Evolutionary conservation across 1,140 invertebrate genomes (phyloP), one percentile per base, ranked within the genome.

Genomic region (Pseudoatta argentina): DNA sequence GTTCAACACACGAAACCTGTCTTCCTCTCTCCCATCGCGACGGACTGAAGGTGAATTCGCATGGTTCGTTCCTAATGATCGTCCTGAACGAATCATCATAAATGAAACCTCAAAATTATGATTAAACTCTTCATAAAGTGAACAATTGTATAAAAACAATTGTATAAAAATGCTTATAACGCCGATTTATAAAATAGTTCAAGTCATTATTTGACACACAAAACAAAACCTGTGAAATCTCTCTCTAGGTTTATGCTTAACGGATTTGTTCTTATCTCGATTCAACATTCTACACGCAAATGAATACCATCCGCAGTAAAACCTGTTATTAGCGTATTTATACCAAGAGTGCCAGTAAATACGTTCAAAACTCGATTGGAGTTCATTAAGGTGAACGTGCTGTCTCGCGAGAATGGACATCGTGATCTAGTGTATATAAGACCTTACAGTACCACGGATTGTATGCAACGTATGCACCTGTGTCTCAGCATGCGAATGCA

Each of bases 401-500:
- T 51, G 76, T 24, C 12, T 78, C 44, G 59, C 39, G 59, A 76
- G 30, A 77, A 61, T 39, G 75, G 63, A n/a, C 69, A 44, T 64
- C 21, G 57, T 18, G 79, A 73, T 85, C 30, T 59, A 64, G 59
- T 63, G 64, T 59, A 53, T 30, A 39, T n/a, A 24, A 48, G 48
- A 27, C 53, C 39, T 69, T 53, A 48, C 27, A 39, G n/a, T 39
- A 27, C 57, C 39, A 51, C 21, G 39, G 51, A 53, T 71, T 5
- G 57, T 55, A 51, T 30, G 61, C 39, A 61, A 44, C 82, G 87
- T 79, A 63, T 90, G 55, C 89, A 90, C 89, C 89, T 90, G 89
- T 87, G 53, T 89, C 76, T 89, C 76, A 61, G 61, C 86, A 81
- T 89, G 86, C 81, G 87, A 90, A 90, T 87, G 69, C 51, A 75